Base-by-base conservation (phyloP, 2,797 vertebrate species). In the Octomys mimax region DNA sequence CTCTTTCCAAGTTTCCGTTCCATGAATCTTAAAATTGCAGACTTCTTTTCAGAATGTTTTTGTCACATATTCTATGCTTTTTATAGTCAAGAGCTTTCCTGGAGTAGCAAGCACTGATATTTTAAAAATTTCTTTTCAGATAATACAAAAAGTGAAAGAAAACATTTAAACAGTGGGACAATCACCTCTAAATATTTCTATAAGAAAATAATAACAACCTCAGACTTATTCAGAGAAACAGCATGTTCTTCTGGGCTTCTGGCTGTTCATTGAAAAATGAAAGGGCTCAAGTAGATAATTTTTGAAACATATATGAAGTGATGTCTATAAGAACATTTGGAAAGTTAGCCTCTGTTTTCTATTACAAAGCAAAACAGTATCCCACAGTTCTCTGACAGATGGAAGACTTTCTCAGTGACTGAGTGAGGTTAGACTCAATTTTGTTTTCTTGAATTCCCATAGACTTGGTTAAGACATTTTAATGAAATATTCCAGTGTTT, bases 71-170 rank as follows among this genome's bases (percentile, higher is more conserved):
- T 94, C 13, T 33, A 42, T 80, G 22, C 9, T 93, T 94, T 42
- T 5, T 71, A 61, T 21, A 54, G 16, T 75, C 18, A 61, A 87
- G 22, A 26, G 2, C 11, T 82, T 93, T 28, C 19, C 4, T 2
- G 19, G 1, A 71, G 0, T 73, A 78, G 26, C n/a, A 19, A 88
- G 54, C 49, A 39, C 11, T 75, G 9, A 33, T 16, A 49, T 66
- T 77, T 75, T 70, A 2, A 78, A 78, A 54, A 1, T 57, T 80
- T 66, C 22, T 87, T 90, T 59, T 39, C 33, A 87, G 36, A 52
- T 61, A 68, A 92, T 92, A 9, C 2, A 79, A 75, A 10, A 87
- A 90, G 42, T 52, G 92, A 89, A 91, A 22, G 14, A 92, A 84
- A 91, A 49, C 68, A 78, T 24, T 73, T 93, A 68, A 77, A 28